These are phyloP conservation scores for Clarias gariepinus DNA, from an alignment of 2,113 vertebrate genomes.

Conservation along the genomic window DNA sequence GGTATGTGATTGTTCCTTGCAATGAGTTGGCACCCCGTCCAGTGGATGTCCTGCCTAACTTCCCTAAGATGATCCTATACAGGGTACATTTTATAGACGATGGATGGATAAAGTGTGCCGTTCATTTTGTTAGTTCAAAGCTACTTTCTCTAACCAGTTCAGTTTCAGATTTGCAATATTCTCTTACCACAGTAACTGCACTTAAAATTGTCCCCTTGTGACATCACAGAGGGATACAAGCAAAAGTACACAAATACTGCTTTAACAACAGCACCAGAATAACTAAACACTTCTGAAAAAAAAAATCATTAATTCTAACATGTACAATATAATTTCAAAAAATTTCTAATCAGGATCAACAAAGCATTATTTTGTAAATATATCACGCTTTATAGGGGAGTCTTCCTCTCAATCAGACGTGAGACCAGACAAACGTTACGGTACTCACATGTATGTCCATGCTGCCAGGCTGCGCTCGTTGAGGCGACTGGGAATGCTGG, in stretches of 20 bases:
- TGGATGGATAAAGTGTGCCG: neutral
- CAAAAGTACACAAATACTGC: neutral
- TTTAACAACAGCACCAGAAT: neutral
- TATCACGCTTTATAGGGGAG: neutral
- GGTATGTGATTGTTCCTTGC: too few relatives aligned
- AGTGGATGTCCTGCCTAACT: too few relatives aligned
- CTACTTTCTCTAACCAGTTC: neutral
- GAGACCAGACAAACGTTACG: too few relatives aligned
- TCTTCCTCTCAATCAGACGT: neutral
- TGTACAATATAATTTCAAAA: too few relatives aligned
- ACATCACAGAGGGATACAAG: neutral
- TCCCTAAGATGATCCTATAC: too few relatives aligned
- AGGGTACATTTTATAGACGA: too few relatives aligned
- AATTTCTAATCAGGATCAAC: too few relatives aligned
- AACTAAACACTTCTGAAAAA: neutral
- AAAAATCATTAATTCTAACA: too few relatives aligned
- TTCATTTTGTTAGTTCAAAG: neutral
- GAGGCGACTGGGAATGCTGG: conserved; percentile 66
- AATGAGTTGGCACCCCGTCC: too few relatives aligned
- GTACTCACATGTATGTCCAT: conserved; percentile 74
- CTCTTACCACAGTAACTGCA: neutral
- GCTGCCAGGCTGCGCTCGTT: conserved; percentile 74
- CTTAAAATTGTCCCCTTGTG: neutral
- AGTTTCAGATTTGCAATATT: neutral
- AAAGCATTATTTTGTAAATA: neutral